These are phyloP conservation scores for Saccostrea glomerata DNA, from an alignment of 1,140 invertebrate genomes.

Conservation along the genomic window DNA sequence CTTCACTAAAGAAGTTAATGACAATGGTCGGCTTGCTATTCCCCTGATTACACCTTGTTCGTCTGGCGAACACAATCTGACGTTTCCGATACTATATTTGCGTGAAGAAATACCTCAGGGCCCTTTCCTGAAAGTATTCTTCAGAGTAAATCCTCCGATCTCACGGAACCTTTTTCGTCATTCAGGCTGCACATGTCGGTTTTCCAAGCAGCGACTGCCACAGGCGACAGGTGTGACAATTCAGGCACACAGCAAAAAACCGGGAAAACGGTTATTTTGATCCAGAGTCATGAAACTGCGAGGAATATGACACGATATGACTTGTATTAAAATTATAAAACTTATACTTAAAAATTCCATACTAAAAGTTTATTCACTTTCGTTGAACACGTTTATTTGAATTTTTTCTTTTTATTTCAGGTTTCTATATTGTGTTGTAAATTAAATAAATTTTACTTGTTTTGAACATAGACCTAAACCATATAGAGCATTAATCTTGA, in stretches of 20 bases:
- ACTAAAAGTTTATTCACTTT: not conserved
- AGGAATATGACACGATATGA: not conserved
- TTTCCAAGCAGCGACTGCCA: conserved; percentile 13
- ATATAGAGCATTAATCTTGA: not conserved
- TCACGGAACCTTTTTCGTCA: not conserved
- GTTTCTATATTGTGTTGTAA: no score
- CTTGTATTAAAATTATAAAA: not conserved
- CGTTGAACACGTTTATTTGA: not conserved
- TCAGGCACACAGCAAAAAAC: not conserved
- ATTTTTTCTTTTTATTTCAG: not conserved
- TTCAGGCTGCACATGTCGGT: conserved; percentile 30
- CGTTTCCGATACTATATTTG: conserved; percentile 38
- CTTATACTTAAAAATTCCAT: not conserved
- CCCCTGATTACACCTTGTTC: conserved; percentile 27
- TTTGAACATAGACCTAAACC: not conserved
- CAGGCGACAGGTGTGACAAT: conserved; percentile 7
- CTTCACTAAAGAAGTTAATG: conserved; percentile 17
- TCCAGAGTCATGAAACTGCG: not conserved
- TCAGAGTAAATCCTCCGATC: conserved; percentile 29
- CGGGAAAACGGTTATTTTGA: not conserved
- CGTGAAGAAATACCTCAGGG: conserved; percentile 34
- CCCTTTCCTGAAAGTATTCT: conserved; percentile 33
- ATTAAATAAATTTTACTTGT: no score
- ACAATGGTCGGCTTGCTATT: conserved; percentile 19
- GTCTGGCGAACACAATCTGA: conserved; percentile 28